Evolutionary conservation across 2,888 invertebrate species (phyloP), one percentile per base, ranked within the genome.

Genomic region (Dendrolimus houi): DNA sequence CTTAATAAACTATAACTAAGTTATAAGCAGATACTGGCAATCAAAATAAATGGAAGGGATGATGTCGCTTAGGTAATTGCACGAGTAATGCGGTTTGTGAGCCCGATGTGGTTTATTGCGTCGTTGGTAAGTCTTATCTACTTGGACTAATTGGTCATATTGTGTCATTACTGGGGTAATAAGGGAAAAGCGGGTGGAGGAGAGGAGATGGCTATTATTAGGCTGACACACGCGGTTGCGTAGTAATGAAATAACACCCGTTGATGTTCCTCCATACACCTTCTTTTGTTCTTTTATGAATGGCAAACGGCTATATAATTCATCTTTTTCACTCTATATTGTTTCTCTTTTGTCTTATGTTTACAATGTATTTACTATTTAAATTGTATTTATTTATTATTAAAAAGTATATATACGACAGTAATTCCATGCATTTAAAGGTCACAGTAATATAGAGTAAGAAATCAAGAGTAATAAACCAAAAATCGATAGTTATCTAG

Each of bases 71-170:
- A 67, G 73, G 75, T 75, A 74, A 77, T 76, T 74, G 75, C 71
- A 68, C 77, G 75, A 64, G 71, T 74, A 76, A 79, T 78, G 77
- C 67, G 72, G 76, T 78, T 72, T 68, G 69, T 69, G 70, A 68
- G 72, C 62, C 64, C 66, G 65, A 70, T 72, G 75, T 68, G 73
- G 75, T 76, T 71, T 69, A 70, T 67, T 68, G 67, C 65, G 69
- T 68, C 69, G 63, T 65, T 69, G 76, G 75, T 74, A 73, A 78
- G 77, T 77, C 75, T 74, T 65, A 64, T 68, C 71, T 75, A 72
- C 65, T 72, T 72, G 72, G 77, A 72, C 78, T 84, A 84, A 85
- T 85, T 84, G 81, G 78, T 71, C 74, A 71, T 75, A 79, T 79
- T 79, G 76, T 77, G 74, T 73, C 64, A 74, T 72, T 70, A 72